A percentile compares a stretch with the other conserved stretches of the same genome.
These are phyloP conservation scores for Parnassius apollo DNA, from an alignment of 2,888 invertebrate species.

Conservation along the genomic window DNA sequence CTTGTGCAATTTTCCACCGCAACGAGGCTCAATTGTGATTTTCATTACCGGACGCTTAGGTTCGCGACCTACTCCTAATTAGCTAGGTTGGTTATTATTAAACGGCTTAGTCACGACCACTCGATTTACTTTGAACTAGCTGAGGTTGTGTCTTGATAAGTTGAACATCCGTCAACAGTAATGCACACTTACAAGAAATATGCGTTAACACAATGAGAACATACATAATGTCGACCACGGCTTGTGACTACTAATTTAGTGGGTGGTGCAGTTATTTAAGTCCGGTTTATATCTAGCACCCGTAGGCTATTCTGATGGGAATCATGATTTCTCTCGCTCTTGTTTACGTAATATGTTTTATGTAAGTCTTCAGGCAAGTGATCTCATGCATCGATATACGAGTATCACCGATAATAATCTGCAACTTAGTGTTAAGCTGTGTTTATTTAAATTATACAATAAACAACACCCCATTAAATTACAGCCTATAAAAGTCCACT, in stretches of 20 bases:
- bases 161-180: constrained; percentile 58
- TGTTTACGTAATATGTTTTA: constrained; percentile 43
- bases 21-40: constrained; percentile 74
- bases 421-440: constrained; percentile 8
- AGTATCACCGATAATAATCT: constrained; percentile 16
- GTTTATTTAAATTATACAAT: constrained; percentile 23
- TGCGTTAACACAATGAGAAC: constrained; percentile 6
- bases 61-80: constrained; percentile 79
- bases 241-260: constrained; percentile 32
- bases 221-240: constrained; percentile 4
- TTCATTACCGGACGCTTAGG: constrained; percentile 71
- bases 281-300: constrained; percentile 34
- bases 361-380: constrained; percentile 38
- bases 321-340: constrained; percentile 40
- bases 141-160: constrained; percentile 67
- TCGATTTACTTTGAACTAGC: constrained; percentile 73
- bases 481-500: no score
- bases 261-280: constrained; percentile 34
- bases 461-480: constrained; percentile 4
- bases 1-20: constrained; percentile 69
- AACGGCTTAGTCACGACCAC: constrained; percentile 73
- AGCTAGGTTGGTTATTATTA: constrained; percentile 77
- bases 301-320: constrained; percentile 39
- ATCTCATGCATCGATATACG: constrained; percentile 6
- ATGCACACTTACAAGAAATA: constrained; percentile 2